Conservation (phyloP, 2,797 vertebrate species). For the Bovichtus diacanthus region DNA sequence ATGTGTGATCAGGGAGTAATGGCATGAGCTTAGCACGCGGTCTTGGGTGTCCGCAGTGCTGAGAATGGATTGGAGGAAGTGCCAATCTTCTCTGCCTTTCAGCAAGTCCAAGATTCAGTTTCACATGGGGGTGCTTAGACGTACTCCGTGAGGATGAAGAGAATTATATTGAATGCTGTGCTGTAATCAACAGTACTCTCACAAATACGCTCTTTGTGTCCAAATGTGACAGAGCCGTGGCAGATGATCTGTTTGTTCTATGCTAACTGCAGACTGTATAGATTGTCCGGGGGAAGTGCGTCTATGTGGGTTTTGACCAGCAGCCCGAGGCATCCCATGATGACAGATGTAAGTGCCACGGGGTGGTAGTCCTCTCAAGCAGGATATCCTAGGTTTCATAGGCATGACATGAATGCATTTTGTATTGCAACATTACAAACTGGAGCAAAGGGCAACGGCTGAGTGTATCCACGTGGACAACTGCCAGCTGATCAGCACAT, state of each 20-base stretch:
- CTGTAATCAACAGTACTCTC: conserved; percentile 23
- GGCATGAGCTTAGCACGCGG: not conserved
- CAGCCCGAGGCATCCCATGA: conserved; percentile 39
- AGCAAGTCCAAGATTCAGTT: conserved; percentile 37
- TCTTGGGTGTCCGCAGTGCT: conserved; percentile 17
- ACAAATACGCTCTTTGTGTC: conserved; percentile 3
- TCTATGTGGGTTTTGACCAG: conserved; percentile 44
- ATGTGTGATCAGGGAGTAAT: conserved; percentile 27
- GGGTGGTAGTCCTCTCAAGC: conserved; percentile 44
- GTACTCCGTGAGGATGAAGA: conserved; percentile 10
- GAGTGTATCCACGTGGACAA: conserved; percentile 4
- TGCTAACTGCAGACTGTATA: conserved; percentile 18
- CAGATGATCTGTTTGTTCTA: conserved; percentile 21
- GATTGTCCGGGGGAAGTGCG: conserved; percentile 19
- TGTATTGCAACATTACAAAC: conserved; percentile 26
- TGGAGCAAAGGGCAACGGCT: conserved; percentile 8
- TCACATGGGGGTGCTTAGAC: conserved; percentile 22
- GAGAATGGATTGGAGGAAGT: conserved; percentile 38
- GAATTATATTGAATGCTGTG: conserved; percentile 6
- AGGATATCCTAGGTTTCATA: conserved; percentile 64
- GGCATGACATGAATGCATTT: conserved; percentile 31
- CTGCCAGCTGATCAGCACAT: conserved; percentile 21
- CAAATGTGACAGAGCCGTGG: not conserved
- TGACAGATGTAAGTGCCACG: conserved; percentile 56
- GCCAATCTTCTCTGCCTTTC: conserved; percentile 46